Evolutionary conservation across 2,888 invertebrate species (phyloP).

Genomic region (Glaucopsyche alexis): DNA sequence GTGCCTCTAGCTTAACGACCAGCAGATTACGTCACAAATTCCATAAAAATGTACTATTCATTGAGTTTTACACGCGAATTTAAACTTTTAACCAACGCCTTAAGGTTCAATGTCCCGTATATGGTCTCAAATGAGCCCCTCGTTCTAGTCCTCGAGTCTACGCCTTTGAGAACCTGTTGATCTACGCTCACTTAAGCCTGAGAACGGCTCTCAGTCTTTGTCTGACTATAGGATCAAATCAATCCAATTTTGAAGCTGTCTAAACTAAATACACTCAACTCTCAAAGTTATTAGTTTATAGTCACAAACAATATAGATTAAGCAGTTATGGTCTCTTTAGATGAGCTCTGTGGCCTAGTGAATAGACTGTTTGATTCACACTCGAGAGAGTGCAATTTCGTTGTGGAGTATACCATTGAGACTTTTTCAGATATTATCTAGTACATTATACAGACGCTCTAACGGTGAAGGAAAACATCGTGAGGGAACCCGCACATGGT

Average conservation of each 20-base stretch:
- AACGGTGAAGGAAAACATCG: too few relatives aligned
- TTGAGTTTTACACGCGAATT: background rate
- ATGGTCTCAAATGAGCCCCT: background rate
- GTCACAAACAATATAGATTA: background rate
- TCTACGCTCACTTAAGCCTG: constrained; percentile 15
- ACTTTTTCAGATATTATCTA: too few relatives aligned
- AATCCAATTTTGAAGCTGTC: constrained; percentile 18
- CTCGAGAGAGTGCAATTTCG: too few relatives aligned
- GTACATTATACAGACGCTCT: too few relatives aligned
- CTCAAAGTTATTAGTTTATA: background rate
- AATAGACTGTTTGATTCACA: too few relatives aligned
- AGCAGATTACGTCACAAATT: constrained; percentile 8
- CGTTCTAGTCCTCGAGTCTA: constrained; percentile 15
- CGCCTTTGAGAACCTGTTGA: constrained; percentile 28
- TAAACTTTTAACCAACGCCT: background rate
- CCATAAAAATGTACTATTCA: constrained; percentile 17
- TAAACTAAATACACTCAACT: background rate
- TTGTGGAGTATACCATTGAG: too few relatives aligned
- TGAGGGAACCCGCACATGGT: too few relatives aligned
- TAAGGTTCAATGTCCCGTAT: background rate
- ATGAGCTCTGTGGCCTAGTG: too few relatives aligned
- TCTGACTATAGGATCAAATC: background rate
- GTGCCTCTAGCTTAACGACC: constrained; percentile 1
- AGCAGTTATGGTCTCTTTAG: background rate
- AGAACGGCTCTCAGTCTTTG: constrained; percentile 14